Conservation (phyloP, 2,888 invertebrate species). For the Ochropacha duplaris region DNA sequence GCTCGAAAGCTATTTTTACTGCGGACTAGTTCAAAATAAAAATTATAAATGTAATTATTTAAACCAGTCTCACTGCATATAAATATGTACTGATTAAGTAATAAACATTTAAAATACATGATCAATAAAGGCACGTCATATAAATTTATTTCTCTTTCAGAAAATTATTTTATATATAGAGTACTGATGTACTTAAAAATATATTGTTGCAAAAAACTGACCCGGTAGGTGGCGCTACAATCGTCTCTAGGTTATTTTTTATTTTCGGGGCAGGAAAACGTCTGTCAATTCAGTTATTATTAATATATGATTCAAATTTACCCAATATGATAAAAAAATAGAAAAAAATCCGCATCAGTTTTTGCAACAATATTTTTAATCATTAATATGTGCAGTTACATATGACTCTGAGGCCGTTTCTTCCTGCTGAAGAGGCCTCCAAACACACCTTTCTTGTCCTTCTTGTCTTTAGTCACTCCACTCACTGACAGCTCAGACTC, state of each 20-base stretch:
- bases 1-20: not conserved
- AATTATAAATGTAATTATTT: not conserved
- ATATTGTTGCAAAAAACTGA: conserved; percentile 16
- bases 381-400: conserved; percentile 46
- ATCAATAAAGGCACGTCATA: conserved; percentile 43
- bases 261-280: too few species aligned
- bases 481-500: conserved; percentile 77
- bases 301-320: too few species aligned
- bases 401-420: conserved; percentile 82
- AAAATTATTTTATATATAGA: not conserved
- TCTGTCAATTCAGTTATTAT: too few species aligned
- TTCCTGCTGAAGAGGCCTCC: conserved; percentile 84
- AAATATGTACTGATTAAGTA: conserved; percentile 19
- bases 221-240: too few species aligned
- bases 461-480: conserved; percentile 75
- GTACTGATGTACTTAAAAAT: not conserved
- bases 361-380: conserved; percentile 7
- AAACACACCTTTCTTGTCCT: conserved; percentile 84
- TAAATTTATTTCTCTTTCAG: conserved; percentile 24
- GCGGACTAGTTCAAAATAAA: too few species aligned
- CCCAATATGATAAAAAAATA: not conserved
- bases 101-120: not conserved
- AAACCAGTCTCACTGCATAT: not conserved
- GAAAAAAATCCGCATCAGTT: not conserved
- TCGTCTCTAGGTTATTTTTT: too few species aligned